Evolutionary conservation across 2,113 vertebrate genomes (phyloP), one percentile per base, ranked within the genome.

Genomic region (Clarias magur): DNA sequence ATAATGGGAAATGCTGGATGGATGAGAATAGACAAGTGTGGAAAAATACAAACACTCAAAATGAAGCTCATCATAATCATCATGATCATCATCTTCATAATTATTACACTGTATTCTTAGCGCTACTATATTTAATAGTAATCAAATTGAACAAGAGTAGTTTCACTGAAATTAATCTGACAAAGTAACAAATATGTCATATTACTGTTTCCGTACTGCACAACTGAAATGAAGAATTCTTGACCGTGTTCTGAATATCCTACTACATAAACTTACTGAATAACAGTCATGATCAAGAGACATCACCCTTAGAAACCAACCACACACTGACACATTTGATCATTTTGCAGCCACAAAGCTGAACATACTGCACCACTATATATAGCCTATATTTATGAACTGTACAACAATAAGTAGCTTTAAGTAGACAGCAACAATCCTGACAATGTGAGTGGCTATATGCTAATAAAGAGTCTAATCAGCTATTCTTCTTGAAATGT

Each of bases 401-500:
- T 34, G 48, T 30, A 83, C 12, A 56, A 62, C 27, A 59, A 81
- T 38, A 21, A 56, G 63, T n/a, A 48, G 63, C 57, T 72, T 78
- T 81, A 70, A 48, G 54, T 48, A 4, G 42, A 27, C 21, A 76
- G 83, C 17, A 34, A 38, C 73, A 54, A 34, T 53, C 42, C 73
- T 79, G 73, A 16, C 27, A 34, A 48, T 17, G 13, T 38, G 62
- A 27, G 53, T 68, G 53, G 21, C 76, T 82, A 42, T 57, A 87
- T 82, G 57, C 56, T 73, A 67, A 60, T 82, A 60, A n/a, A 34
- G 19, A 63, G 25, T 75, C 80, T 72, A 38, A 87, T 63, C 17
- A 82, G 30, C 80, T 54, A 62, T n/a, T 11, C 72, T 16, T 42
- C 15, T 12, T 67, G 48, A 59, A 72, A 42, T 81, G 42, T 79